Percentiles rank a stretch among this genome's conserved stretches.
phyloP scores from a whole-genome alignment of 2,113 vertebrate species.

The Perca flavescens region DNA sequence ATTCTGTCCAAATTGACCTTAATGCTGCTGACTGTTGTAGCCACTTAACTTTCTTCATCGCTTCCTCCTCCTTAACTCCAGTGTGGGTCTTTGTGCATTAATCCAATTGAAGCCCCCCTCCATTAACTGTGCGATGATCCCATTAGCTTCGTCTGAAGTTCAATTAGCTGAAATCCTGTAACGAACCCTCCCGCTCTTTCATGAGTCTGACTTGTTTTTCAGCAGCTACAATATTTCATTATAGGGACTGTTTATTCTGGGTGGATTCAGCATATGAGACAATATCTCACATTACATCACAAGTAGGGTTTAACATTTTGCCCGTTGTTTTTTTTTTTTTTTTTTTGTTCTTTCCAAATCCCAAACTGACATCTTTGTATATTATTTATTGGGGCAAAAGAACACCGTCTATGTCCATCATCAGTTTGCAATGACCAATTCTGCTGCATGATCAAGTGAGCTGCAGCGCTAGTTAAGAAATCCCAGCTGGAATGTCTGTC shows the following conservation, averaged over 20 bases:
- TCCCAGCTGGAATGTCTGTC: no score
- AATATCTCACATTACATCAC: neutral
- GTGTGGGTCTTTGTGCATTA: slow-evolving; percentile 30
- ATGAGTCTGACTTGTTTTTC: slow-evolving; percentile 2
- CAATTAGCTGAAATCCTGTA: slow-evolving; percentile 27
- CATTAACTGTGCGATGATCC: slow-evolving; percentile 30
- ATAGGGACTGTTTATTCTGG: neutral
- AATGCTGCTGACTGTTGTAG: neutral
- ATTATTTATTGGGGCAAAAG: no score
- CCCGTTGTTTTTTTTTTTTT: no score
- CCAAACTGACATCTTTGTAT: no score
- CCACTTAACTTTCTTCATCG: neutral
- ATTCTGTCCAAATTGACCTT: neutral
- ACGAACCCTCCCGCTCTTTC: neutral
- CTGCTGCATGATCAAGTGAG: no score
- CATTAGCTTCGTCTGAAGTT: slow-evolving; percentile 31
- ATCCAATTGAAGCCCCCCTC: slow-evolving; percentile 17
- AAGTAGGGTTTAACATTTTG: no score
- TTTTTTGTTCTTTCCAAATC: no score
- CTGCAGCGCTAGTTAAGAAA: no score
- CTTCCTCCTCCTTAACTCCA: neutral
- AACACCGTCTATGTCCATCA: no score
- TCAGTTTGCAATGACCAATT: no score
- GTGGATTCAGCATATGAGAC: neutral
- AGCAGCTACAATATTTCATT: neutral